A percentile compares a stretch with the other conserved stretches of the same genome.
Conservation (phyloP, 2,797 vertebrate species). For the Galaxias olidus region DNA sequence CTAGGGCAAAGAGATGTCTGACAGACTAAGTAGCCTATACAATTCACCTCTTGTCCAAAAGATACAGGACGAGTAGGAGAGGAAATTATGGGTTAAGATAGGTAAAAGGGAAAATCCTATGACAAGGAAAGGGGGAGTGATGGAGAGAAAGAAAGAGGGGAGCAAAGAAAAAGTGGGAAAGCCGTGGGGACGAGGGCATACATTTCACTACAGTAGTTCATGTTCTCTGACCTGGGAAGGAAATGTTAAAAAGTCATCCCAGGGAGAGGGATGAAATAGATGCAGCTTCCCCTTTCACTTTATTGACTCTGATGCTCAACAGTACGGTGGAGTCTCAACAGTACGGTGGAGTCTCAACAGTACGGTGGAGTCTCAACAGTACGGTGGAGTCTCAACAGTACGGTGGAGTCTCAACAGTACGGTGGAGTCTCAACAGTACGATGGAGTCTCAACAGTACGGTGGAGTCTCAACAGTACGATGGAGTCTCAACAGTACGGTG, state of each 20-base stretch:
- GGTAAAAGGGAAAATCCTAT: neutral
- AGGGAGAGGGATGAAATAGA: conserved; percentile 51
- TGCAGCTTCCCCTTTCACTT: conserved; percentile 36
- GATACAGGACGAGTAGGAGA: conserved; percentile 1
- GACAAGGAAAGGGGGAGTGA: conserved; percentile 38
- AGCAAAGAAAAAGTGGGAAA: neutral
- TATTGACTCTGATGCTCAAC: conserved; percentile 35
- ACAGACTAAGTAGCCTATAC: conserved; percentile 16
- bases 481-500: conserved; percentile 35
- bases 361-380: conserved; percentile 23
- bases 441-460: conserved; percentile 28
- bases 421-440: conserved; percentile 39
- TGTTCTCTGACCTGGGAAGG: conserved; percentile 67
- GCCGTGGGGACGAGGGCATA: neutral
- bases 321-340: conserved; percentile 25
- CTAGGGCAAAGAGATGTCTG: conserved; percentile 31
- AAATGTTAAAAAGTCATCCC: conserved; percentile 79
- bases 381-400: conserved; percentile 43
- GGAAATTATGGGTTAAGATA: neutral
- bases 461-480: conserved; percentile 29
- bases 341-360: conserved; percentile 43
- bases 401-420: conserved; percentile 19
- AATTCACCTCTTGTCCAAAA: conserved; percentile 58
- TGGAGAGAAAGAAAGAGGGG: conserved; percentile 28
- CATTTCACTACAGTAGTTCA: conserved; percentile 39